Conservation (phyloP, 2,888 invertebrate genomes). For the Euspilapteryx auroguttella region DNA sequence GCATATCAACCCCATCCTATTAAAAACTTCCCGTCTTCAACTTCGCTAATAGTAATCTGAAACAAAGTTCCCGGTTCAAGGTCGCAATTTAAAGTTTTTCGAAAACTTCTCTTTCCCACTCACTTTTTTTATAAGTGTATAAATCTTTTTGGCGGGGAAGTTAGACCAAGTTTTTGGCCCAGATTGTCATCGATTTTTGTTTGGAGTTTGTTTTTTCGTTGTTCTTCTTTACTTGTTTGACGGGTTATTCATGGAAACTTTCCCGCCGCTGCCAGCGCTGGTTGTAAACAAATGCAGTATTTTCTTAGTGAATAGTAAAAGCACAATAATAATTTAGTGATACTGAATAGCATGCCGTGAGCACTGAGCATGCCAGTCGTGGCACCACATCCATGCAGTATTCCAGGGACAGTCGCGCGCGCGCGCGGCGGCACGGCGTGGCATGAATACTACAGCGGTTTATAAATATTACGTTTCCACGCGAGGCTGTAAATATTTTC, state of each 20-base stretch:
- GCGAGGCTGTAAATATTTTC: slow-evolving; percentile 46
- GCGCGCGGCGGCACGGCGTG: no score
- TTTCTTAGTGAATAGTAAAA: no score
- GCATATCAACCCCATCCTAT: slow-evolving; percentile 36
- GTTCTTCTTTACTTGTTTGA: slow-evolving; percentile 63
- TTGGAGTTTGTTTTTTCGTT: slow-evolving; percentile 62
- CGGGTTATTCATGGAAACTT: slow-evolving; percentile 62
- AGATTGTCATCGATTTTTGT: slow-evolving; percentile 65
- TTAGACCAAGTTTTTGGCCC: slow-evolving; percentile 58
- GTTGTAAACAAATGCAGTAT: slow-evolving; percentile 38
- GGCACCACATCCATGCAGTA: no score
- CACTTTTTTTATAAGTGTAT: slow-evolving; percentile 60
- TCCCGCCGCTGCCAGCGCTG: slow-evolving; percentile 45
- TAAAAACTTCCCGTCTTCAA: slow-evolving; percentile 43
- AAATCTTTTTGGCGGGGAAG: slow-evolving; percentile 60
- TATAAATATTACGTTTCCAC: slow-evolving; percentile 45
- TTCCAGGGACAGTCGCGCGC: no score
- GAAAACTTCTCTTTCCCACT: slow-evolving; percentile 55
- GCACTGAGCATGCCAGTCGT: no score
- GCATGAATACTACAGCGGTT: no score
- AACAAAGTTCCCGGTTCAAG: slow-evolving; percentile 60
- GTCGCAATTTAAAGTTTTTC: slow-evolving; percentile 64
- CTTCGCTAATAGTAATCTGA: slow-evolving; percentile 57
- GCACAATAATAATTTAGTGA: no score
- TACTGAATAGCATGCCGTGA: no score